Conservation (phyloP, 1,140 invertebrate species). For the Cyclina sinensis region DNA sequence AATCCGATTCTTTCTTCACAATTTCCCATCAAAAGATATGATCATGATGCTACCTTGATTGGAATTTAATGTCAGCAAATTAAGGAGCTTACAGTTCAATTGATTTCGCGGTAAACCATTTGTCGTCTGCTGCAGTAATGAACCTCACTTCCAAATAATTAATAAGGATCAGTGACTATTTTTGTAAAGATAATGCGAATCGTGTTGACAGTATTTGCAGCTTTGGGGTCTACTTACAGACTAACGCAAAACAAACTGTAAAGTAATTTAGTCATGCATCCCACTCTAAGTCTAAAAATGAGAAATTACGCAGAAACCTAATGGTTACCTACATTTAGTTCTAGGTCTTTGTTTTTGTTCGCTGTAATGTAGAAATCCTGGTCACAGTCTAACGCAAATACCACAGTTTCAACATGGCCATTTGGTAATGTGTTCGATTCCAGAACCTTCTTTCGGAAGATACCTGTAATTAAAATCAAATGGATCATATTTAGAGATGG, state of each 20-base stretch:
- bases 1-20: neutral
- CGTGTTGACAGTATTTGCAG: too few species aligned
- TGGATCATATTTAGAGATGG: too few species aligned
- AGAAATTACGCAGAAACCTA: too few species aligned
- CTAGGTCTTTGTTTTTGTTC: slow-evolving; percentile 12
- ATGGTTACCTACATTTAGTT: slow-evolving; percentile 66
- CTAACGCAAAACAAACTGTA: too few species aligned
- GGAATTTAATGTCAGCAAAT: slow-evolving; percentile 24
- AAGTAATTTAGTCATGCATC: too few species aligned
- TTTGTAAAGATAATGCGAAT: too few species aligned
- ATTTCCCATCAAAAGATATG: neutral
- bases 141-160: too few species aligned
- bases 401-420: slow-evolving; percentile 40
- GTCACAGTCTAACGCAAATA: slow-evolving; percentile 63
- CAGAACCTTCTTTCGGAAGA: slow-evolving; percentile 59
- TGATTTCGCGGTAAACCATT: neutral
- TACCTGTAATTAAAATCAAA: slow-evolving; percentile 33
- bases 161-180: too few species aligned
- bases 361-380: slow-evolving; percentile 63
- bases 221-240: too few species aligned
- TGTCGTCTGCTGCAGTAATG: slow-evolving; percentile 1
- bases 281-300: too few species aligned
- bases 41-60: neutral
- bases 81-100: neutral
- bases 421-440: slow-evolving; percentile 32